Base-by-base conservation (phyloP, 2,888 invertebrate genomes). In the Dorcus parallelipipedus region DNA sequence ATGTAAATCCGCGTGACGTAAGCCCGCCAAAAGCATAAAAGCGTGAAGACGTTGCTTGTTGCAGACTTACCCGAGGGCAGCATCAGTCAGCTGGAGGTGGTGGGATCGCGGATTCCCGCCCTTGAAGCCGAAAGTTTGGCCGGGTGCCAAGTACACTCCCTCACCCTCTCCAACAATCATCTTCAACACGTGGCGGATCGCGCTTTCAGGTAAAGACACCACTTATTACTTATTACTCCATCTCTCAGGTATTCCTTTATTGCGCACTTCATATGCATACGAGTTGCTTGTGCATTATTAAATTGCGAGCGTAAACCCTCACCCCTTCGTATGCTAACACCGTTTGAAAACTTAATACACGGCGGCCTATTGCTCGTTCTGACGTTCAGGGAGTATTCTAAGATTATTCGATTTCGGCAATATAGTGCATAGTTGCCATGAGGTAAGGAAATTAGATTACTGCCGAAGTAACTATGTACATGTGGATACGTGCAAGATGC, bases 111-210 rank as follows among this genome's bases (percentile, higher is more conserved):
- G 71, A 83, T 92, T 74, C 88, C 90, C 78, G 85, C 88, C 67
- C 82, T 93, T 71, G 89, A 93, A 69, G 89, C 90, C 72, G 91
- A 91, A 75, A 89, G 90, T 61, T 82, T 92, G 71, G 89, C 88
- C 65, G 88, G 88, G 64, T 81, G 88, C 69, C 84, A 86, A 72
- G 83, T 93, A 65, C 91, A 93, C 78, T 90, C 91, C 59, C 82
- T 93, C 65, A 88, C 91, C 71, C 80, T 93, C 75, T 88, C 91
- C 80, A 91, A 90, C 80, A 93, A 93, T 81, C 86, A 87, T 79
- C 83, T 93, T 71, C 86, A 89, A 78, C 86, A 86, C 77, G 87
- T 93, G 74, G 89, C 90, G 64, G 87, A 88, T 65, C 86, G 88
- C 76, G 88, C 91, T 69, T 88, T 93, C 76, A 86, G 88, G 93